Percentiles rank a stretch among this genome's conserved stretches.
These are phyloP conservation scores for Palythoa caribaeorum DNA, from an alignment of 92 coral and sea anemone species.

Conservation along the genomic window DNA sequence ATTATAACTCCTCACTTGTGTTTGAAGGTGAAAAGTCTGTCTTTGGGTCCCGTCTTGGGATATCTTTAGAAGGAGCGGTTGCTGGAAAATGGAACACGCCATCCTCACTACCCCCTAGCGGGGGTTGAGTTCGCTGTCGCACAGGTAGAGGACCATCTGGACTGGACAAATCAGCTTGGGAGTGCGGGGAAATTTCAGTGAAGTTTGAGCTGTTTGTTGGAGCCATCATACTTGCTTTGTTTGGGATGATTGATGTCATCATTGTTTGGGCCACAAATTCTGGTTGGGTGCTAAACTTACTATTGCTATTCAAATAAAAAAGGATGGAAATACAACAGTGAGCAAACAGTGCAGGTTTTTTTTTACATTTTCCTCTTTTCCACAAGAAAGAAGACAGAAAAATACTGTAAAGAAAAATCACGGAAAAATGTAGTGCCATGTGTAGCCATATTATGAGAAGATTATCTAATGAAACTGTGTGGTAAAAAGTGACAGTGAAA, in stretches of 20 bases:
- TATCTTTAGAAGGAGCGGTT: conserved; percentile 23
- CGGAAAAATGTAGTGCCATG: too few relatives aligned
- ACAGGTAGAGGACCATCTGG: conserved; percentile 37
- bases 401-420: too few relatives aligned
- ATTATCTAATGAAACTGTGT: too few relatives aligned
- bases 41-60: conserved; percentile 30
- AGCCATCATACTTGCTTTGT: conserved; percentile 10
- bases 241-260: background rate
- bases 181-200: conserved; percentile 69
- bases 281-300: conserved; percentile 20
- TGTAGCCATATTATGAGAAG: too few relatives aligned
- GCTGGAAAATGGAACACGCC: conserved; percentile 34
- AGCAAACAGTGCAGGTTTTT: too few relatives aligned
- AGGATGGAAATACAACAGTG: background rate
- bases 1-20: conserved; percentile 23
- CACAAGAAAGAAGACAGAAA: too few relatives aligned
- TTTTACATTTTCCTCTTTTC: too few relatives aligned
- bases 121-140: conserved; percentile 46
- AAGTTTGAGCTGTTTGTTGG: conserved; percentile 58
- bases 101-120: conserved; percentile 36
- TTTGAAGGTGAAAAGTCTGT: conserved; percentile 29
- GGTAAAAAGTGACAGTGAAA: too few relatives aligned
- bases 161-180: conserved; percentile 43
- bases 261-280: conserved; percentile 4
- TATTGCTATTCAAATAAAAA: background rate